These are phyloP conservation scores for Prosapia bicincta DNA, from an alignment of 2,888 invertebrate genomes.

Conservation along the genomic window DNA sequence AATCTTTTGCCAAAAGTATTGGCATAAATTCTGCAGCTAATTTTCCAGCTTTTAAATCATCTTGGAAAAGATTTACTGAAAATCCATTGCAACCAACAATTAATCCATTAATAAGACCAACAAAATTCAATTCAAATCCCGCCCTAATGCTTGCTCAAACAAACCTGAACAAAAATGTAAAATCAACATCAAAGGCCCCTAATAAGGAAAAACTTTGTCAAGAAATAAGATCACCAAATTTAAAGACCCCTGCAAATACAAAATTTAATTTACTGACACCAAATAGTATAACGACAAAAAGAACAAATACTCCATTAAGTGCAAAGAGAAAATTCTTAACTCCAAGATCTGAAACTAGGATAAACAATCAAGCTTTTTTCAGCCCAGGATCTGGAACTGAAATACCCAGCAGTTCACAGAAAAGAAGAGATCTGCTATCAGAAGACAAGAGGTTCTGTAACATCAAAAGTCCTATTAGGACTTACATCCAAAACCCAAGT, in stretches of 20 bases:
- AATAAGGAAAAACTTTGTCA: no score
- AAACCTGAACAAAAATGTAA: not conserved
- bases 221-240: not conserved
- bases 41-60: not conserved
- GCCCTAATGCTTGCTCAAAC: not conserved
- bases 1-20: not conserved
- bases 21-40: not conserved
- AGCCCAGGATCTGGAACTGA: no score
- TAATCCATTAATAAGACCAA: not conserved
- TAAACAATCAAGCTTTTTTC: no score
- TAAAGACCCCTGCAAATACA: not conserved
- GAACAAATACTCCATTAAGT: not conserved
- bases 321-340: not conserved
- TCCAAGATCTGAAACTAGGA: not conserved
- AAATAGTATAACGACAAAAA: not conserved
- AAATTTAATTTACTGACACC: not conserved
- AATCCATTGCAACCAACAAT: not conserved
- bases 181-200: not conserved
- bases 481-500: not conserved
- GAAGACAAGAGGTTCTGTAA: no score
- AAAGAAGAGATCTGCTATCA: not conserved
- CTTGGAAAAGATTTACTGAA: not conserved
- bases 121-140: not conserved
- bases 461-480: not conserved
- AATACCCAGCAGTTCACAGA: not conserved